A percentile compares a stretch with the other conserved stretches of the same genome.
Conservation (phyloP, 2,888 invertebrate species). For the Morinoia aosen region DNA sequence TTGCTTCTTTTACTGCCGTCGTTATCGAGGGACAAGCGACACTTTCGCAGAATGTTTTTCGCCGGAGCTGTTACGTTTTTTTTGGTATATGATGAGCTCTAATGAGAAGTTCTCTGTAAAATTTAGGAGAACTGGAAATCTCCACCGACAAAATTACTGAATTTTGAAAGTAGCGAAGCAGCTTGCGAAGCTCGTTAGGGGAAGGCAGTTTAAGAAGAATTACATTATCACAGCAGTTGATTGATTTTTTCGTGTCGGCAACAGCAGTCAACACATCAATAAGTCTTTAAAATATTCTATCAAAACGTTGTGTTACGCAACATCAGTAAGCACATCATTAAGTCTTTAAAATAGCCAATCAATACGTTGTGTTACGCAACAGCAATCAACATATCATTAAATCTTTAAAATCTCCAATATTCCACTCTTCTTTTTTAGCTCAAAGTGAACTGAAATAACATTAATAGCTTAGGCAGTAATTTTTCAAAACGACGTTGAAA, state of each 20-base stretch:
- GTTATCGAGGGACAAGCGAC: neutral
- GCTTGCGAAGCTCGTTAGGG: neutral
- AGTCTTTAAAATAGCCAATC: too few species aligned
- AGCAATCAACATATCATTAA: too few species aligned
- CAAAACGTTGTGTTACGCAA: too few species aligned
- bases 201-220: neutral
- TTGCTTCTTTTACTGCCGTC: constrained; percentile 20
- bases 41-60: neutral
- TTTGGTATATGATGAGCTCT: neutral
- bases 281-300: too few species aligned
- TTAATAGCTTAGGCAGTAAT: too few species aligned
- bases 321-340: too few species aligned
- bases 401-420: too few species aligned
- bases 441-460: too few species aligned
- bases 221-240: neutral
- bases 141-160: neutral
- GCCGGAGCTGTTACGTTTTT: neutral
- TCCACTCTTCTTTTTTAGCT: too few species aligned
- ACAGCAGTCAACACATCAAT: too few species aligned
- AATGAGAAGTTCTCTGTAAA: neutral
- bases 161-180: neutral
- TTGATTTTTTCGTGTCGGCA: neutral
- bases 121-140: neutral
- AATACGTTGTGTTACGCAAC: too few species aligned
- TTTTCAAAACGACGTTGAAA: too few species aligned